These are phyloP conservation scores for Castor canadensis DNA, from an alignment of 2,113 vertebrate genomes.

Conservation along the genomic window DNA sequence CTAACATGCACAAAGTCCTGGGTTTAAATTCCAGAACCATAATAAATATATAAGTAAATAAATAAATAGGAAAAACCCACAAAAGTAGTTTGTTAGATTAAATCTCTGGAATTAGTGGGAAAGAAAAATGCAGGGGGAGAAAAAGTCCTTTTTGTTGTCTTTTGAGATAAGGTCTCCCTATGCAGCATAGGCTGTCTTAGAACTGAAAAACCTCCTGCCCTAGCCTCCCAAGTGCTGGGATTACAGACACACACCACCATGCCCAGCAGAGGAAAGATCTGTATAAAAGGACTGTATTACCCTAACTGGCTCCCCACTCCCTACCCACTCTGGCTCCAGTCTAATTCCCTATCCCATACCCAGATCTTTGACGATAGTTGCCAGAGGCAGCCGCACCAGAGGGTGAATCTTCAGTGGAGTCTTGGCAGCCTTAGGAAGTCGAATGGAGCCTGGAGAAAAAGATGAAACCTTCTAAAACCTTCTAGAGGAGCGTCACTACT, in stretches of 20 bases:
- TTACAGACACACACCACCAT: too few relatives aligned
- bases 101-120: not conserved
- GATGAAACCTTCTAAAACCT: not conserved
- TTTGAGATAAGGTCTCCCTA: too few relatives aligned
- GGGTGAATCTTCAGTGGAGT: constrained; percentile 89
- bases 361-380: constrained; percentile 93
- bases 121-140: not conserved
- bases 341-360: constrained; percentile 81
- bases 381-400: constrained; percentile 89
- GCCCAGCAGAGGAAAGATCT: too few relatives aligned
- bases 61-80: not conserved
- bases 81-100: not conserved
- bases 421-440: constrained; percentile 94
- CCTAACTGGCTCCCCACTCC: not conserved
- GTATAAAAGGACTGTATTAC: not conserved
- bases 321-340: not conserved
- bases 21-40: not conserved
- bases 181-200: too few relatives aligned
- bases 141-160: not conserved
- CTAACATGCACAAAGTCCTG: not conserved
- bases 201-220: too few relatives aligned
- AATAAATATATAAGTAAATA: not conserved
- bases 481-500: not conserved
- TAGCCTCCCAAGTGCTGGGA: too few relatives aligned
- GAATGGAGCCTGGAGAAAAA: constrained; percentile 88